Base-by-base conservation (phyloP, 2,797 vertebrate genomes). In the Heterohyrax brucei region DNA sequence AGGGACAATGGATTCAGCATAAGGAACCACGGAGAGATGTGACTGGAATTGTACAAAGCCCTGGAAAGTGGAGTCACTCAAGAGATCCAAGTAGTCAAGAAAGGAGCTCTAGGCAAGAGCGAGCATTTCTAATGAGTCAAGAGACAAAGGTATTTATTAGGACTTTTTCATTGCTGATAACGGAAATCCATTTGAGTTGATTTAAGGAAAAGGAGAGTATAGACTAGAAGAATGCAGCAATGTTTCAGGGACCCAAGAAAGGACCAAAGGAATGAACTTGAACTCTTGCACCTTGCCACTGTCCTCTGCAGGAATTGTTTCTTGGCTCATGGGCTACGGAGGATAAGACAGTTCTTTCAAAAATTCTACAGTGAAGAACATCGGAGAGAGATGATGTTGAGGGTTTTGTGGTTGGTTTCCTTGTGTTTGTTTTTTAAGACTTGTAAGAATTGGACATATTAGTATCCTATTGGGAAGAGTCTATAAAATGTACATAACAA, bases 271-370 rank as follows among this genome's bases (percentile, higher is more conserved):
- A 10, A 88, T 77, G 80, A 62, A 44, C 26, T 64, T 59, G 82
- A 72, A 64, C 10, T 56, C 61, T 91, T 70, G 79, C 18, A 70
- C 3, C 30, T 33, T 50, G 5, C 39, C 66, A 26, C 4, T 86
- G 78, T 50, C 83, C 78, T 61, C 21, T 19, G 5, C 16, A 75
- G 10, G 8, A 13, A 46, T 73, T 70, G 21, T 77, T 46, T 19
- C 53, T 93, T 72, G 53, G n/a, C 48, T 91, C 48, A 80, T 10
- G 19, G 39, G 66, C 66, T 76, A 16, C 10, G 13, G 1, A 80
- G 50, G 26, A 93, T 61, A 61, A 85, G 89, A 82, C 19, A 56
- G 22, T 59, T 50, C 61, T 72, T 73, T 73, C 82, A 87, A 80
- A 33, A 33, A 7, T 70, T 62, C 5, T 22, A 53, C 26, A 5